Conservation (phyloP, 2,888 invertebrate species). For the Hirtodrosophila trivittata region DNA sequence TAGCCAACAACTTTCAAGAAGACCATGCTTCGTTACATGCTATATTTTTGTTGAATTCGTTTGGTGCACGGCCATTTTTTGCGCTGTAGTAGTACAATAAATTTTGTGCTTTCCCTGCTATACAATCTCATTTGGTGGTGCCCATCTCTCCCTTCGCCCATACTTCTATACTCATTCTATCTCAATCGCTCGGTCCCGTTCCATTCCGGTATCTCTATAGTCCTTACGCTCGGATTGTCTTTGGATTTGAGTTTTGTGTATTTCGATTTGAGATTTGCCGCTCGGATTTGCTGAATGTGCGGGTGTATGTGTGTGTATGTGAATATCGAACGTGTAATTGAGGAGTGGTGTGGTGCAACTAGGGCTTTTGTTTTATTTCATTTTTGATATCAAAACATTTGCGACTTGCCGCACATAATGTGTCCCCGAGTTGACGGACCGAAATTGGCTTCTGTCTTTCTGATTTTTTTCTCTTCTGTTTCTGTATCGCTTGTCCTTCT, state of each 20-base stretch:
- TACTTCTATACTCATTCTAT: constrained; percentile 16
- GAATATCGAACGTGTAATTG: constrained; percentile 78
- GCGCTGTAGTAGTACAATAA: constrained; percentile 63
- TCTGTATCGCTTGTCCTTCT: constrained; percentile 18
- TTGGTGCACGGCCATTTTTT: constrained; percentile 48
- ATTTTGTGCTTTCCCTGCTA: constrained; percentile 74
- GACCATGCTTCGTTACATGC: no score
- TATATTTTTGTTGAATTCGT: constrained; percentile 22
- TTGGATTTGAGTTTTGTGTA: constrained; percentile 76
- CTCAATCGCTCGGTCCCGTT: constrained; percentile 29
- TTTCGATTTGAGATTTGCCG: constrained; percentile 74
- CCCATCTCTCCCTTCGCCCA: constrained; percentile 14
- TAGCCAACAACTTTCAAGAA: background rate
- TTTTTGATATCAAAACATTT: constrained; percentile 79
- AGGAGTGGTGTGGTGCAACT: constrained; percentile 67
- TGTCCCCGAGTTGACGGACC: constrained; percentile 58
- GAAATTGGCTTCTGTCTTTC: constrained; percentile 66
- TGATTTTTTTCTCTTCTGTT: constrained; percentile 17
- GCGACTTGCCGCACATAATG: constrained; percentile 37
- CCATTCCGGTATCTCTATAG: constrained; percentile 29
- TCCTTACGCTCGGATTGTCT: constrained; percentile 72
- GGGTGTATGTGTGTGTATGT: constrained; percentile 20
- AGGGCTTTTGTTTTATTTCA: constrained; percentile 76
- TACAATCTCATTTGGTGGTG: constrained; percentile 73
- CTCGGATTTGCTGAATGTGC: constrained; percentile 50